Conservation (phyloP, 2,888 invertebrate genomes). For the Netelia melanura region DNA sequence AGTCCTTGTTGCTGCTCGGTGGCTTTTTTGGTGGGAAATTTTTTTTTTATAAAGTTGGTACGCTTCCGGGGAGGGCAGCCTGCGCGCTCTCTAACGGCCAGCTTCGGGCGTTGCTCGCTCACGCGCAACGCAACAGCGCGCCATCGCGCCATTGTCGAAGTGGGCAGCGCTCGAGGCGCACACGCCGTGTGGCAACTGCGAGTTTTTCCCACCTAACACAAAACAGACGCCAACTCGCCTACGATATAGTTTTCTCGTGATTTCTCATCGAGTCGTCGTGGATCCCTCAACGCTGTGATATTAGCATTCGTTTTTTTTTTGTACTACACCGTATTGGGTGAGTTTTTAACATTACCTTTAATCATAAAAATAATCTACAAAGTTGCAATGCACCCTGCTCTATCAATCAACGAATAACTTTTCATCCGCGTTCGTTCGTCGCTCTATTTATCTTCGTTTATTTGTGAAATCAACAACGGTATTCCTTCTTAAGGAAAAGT, state of each 20-base stretch:
- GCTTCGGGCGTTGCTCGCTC: conserved; percentile 69
- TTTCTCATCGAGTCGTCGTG: conserved; percentile 73
- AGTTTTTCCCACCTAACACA: conserved; percentile 35
- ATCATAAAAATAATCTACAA: background rate
- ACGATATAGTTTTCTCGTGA: conserved; percentile 67
- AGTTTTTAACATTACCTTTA: conserved; percentile 62
- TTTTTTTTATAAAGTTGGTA: conserved; percentile 40
- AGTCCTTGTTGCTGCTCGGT: conserved; percentile 49
- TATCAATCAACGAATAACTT: background rate
- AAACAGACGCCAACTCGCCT: conserved; percentile 54
- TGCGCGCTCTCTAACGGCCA: conserved; percentile 70
- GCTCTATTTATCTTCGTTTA: background rate
- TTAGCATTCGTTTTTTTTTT: conserved; percentile 67
- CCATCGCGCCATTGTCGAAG: conserved; percentile 82
- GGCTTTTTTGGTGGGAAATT: conserved; percentile 28
- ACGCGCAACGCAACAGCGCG: conserved; percentile 74
- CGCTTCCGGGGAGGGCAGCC: conserved; percentile 69
- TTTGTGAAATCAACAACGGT: too few relatives aligned
- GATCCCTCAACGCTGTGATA: conserved; percentile 70
- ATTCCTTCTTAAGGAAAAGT: background rate
- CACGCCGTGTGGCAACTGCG: conserved; percentile 74
- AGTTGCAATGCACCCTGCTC: background rate
- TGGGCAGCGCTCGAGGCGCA: conserved; percentile 82
- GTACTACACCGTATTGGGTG: conserved; percentile 70
- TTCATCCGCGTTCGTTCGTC: background rate